Base-by-base conservation (phyloP, 2,113 vertebrate species). In the Speoplatyrhinus poulsoni region DNA sequence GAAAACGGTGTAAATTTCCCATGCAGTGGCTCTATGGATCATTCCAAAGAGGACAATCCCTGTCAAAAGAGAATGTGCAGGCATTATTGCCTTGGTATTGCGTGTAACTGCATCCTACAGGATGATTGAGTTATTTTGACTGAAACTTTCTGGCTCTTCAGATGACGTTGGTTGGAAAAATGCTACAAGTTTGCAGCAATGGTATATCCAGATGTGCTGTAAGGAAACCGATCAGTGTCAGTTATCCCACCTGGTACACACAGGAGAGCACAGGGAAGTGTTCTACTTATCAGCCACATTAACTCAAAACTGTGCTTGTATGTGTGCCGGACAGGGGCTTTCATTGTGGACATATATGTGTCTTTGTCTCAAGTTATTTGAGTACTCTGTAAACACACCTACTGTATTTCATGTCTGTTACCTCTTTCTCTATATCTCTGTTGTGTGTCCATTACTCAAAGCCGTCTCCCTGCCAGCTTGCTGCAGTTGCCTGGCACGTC, bases 1-100 rank as follows among this genome's bases (percentile, higher is more conserved):
- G 49, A 48, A 63, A 5, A 0, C 67, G 15, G 62, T 61, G 69
- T 64, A 11, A 2, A 13, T 76, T 67, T 75, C 62, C 76, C 2
- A 55, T 58, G 83, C 79, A 88, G 83, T 84, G 88, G 89, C 86
- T 26, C 26, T 85, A 67, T 41, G 46, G 79, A 79, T 52, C 58
- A 77, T 81, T 72, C 82, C 85, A 89, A 88, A 88, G 80, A 90
- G 71, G 67, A 79, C 5, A 46, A 65, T 81, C 53, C 12, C 64
- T 46, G 56, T 13, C 56, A 55, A 68, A 49, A 50, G 5, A 15
- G 58, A 55, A 71, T 36, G 10, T 73, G 61, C 70, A 62, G 64
- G 54, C 60, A 57, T 15, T 2, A 7, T 74, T 41, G 36, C 6
- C 36, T 41, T 5, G 36, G 36, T 41, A 41, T 41, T 41, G 7